phyloP scores from a whole-genome alignment of 2,888 invertebrate genomes.

The Orchestes rusci region DNA sequence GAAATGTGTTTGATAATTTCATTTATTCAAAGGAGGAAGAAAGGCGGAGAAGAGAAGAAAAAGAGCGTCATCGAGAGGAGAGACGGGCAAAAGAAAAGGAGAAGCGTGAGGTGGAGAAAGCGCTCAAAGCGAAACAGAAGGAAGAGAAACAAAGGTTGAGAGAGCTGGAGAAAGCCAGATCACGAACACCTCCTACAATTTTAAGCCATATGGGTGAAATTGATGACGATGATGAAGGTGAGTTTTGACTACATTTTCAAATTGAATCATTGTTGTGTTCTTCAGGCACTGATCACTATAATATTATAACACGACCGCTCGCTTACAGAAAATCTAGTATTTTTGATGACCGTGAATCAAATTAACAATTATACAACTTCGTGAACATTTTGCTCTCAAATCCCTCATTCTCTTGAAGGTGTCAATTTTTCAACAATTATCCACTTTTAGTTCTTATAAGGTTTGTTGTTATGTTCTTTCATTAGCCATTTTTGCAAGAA shows the following conservation, averaged over 20 bases:
- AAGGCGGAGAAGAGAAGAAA: slow-evolving; percentile 12
- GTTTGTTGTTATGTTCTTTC: too few relatives aligned
- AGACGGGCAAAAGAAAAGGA: slow-evolving; percentile 15
- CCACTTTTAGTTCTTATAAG: too few relatives aligned
- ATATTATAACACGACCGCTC: slow-evolving; percentile 1
- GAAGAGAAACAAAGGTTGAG: slow-evolving; percentile 8
- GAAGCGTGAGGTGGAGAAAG: slow-evolving; percentile 19
- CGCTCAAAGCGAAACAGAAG: slow-evolving; percentile 15
- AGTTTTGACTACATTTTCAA: background rate
- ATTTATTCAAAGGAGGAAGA: slow-evolving; percentile 11
- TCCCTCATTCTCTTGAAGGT: too few relatives aligned
- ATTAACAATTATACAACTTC: too few relatives aligned
- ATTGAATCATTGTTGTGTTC: background rate
- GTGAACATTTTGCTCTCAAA: too few relatives aligned
- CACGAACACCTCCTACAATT: slow-evolving; percentile 7
- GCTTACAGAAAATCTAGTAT: too few relatives aligned
- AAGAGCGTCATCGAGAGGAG: slow-evolving; percentile 30
- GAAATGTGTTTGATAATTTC: too few relatives aligned
- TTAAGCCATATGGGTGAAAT: slow-evolving; percentile 15
- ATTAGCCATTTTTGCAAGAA: too few relatives aligned
- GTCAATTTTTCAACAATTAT: too few relatives aligned
- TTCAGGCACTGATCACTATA: background rate
- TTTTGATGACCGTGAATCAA: too few relatives aligned
- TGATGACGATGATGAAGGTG: slow-evolving; percentile 23
- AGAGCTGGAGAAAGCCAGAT: slow-evolving; percentile 11